Base-by-base conservation (phyloP, 1,140 invertebrate species). In the Hestina assimilis region DNA sequence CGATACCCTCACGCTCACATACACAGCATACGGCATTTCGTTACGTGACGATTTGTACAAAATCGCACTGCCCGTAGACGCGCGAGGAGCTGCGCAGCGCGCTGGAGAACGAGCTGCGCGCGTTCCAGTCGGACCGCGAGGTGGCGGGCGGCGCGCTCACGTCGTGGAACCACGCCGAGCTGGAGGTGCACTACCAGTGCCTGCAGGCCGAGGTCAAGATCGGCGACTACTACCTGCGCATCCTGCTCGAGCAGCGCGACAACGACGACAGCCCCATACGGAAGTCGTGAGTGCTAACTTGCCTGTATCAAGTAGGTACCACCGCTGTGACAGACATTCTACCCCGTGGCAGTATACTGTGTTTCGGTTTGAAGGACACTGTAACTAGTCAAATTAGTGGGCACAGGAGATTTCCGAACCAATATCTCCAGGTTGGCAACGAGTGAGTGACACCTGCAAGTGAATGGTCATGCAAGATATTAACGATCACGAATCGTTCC, bases 91-190 rank as follows among this genome's bases (percentile, higher is more conserved):
- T 99, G 26, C 91, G 96, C 58, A 95, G 96, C 76, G 94, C 96
- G 0, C 90, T 99, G 35, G 97, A 99, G 78, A 97, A 96, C 83
- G 99, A 99, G 89, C 92, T 99, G 24, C 90, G 97, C 43, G 92
- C 94, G 15, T 98, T 99, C 83, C 92, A 92, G 0, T 93, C 93
- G 2, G 98, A 99, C 83, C 93, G 96, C 59, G 98, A 99, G 74
- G 90, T 98, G 48, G 94, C 95, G 0, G 93, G 93, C 11, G 91
- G 92, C 42, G 92, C 92, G 51, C 89, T 96, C 9, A 96, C 98
- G 1, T 95, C 97, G 0, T 99, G 99, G 99, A 99, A 99, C 91
- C 96, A 99, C 90, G 92, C 95, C 41, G 99, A 99, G 89, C 98
- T 99, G 82, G 97, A 99, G 90, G 93, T 98, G 1, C 92, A 93